Evolutionary conservation across 2,888 invertebrate species (phyloP), one percentile per base, ranked within the genome.

Genomic region (Timandra comae): DNA sequence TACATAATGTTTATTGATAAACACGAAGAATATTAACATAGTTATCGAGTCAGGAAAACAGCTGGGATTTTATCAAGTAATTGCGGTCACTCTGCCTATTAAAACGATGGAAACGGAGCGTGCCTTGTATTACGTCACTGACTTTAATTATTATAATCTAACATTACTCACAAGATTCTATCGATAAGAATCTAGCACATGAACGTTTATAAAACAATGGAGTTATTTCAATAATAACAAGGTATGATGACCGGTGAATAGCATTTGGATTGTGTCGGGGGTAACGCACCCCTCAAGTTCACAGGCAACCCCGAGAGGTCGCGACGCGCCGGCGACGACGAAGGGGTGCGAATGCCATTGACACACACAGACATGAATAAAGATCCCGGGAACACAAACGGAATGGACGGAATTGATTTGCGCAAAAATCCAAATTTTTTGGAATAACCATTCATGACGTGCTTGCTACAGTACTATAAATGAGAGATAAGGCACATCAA

Each of bases 251-350:
- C 63, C 66, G 51, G 44, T 52, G 54, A 43, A 50, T 49, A 49
- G 54, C 53, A 52, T 46, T 53, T 49, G 41, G 46, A 36, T 46
- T 41, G 43, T 40, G 38, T 48, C 43, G 69, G 74, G 84, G 84
- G 81, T 84, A 79, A 71, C 71, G 76, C 80, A 79, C 82, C 84
- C 84, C 69, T 76, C 80, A 77, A 80, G 78, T 76, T 79, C 76
- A 77, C 69, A 76, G 72, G 59, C 68, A 67, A 59, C 63, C 66
- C 66, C 62, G 74, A 74, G 72, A 70, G 58, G 66, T 56, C 56
- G 54, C 57, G 62, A 58, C 57, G 58, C 52, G 47, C 46, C 41
- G 52, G 51, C 60, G 49, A 45, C 51, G 54, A 41, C 46, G 39
- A 26, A 44, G 53, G 59, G 58, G 58, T 52, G 48, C 46, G 43